Evolutionary conservation across 2,797 vertebrate genomes (phyloP).

Genomic region (Sarcoramphus papa): DNA sequence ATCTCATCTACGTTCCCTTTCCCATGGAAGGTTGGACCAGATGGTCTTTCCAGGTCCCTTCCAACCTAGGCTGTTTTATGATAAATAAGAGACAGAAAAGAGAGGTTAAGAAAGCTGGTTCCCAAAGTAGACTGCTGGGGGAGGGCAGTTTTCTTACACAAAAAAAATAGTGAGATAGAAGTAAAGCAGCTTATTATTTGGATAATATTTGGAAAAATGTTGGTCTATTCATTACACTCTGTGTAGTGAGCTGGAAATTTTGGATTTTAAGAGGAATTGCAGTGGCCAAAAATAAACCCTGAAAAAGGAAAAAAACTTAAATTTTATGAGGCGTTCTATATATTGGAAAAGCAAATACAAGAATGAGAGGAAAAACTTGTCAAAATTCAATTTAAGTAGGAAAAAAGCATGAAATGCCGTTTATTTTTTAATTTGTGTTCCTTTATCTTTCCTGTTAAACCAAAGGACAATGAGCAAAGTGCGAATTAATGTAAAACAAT

Average conservation of each 20-base stretch:
- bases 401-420: neutral
- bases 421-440: neutral
- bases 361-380: neutral
- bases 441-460: neutral
- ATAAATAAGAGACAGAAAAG: neutral
- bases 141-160: neutral
- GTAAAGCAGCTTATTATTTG: neutral
- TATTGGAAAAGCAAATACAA: neutral
- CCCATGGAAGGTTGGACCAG: neutral
- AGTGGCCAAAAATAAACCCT: neutral
- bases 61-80: neutral
- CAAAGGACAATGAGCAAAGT: neutral
- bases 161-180: neutral
- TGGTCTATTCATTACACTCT: neutral
- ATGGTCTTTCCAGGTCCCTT: neutral
- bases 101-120: neutral
- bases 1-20: neutral
- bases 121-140: fast-evolving
- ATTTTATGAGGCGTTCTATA: neutral
- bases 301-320: neutral
- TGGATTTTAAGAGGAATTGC: neutral
- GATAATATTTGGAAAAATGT: neutral
- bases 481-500: neutral
- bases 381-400: neutral
- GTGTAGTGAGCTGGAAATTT: neutral